A percentile compares a stretch with the other conserved stretches of the same genome.
Evolutionary conservation across 2,888 invertebrate species (phyloP).

Genomic region (Agonum fuliginosum): DNA sequence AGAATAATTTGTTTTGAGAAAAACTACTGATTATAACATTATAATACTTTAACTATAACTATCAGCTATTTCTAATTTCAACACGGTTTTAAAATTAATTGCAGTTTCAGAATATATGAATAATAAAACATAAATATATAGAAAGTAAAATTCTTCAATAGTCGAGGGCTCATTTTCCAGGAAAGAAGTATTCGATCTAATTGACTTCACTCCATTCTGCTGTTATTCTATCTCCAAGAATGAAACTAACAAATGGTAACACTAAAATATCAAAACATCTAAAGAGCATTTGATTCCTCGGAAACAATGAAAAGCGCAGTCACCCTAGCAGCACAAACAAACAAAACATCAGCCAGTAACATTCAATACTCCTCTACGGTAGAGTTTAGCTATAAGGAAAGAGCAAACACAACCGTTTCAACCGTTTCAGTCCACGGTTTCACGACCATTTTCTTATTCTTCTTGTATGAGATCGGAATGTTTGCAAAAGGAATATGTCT

Average conservation of each 20-base stretch:
- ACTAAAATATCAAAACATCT: slow-evolving; percentile 1
- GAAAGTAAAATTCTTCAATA: no score
- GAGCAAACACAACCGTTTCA: slow-evolving; percentile 19
- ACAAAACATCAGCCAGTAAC: slow-evolving; percentile 13
- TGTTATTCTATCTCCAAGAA: neutral
- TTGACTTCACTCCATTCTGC: neutral
- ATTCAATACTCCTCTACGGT: neutral
- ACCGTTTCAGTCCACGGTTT: slow-evolving; percentile 10
- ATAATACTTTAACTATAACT: no score
- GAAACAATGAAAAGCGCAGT: slow-evolving; percentile 36
- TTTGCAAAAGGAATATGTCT: slow-evolving; percentile 21
- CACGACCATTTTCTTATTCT: neutral
- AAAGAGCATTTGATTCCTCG: neutral
- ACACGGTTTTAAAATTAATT: no score
- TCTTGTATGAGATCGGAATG: neutral
- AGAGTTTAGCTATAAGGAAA: slow-evolving; percentile 14
- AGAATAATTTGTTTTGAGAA: no score
- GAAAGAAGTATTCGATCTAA: neutral
- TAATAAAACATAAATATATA: no score
- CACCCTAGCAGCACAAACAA: slow-evolving; percentile 28
- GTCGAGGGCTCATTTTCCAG: no score
- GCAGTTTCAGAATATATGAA: no score
- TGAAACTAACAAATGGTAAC: neutral
- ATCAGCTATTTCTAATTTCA: no score
- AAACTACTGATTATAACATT: no score